A percentile compares a stretch with the other conserved stretches of the same genome.
Evolutionary conservation across 2,113 vertebrate genomes (phyloP).

Genomic region (Heloderma charlesbogerti): DNA sequence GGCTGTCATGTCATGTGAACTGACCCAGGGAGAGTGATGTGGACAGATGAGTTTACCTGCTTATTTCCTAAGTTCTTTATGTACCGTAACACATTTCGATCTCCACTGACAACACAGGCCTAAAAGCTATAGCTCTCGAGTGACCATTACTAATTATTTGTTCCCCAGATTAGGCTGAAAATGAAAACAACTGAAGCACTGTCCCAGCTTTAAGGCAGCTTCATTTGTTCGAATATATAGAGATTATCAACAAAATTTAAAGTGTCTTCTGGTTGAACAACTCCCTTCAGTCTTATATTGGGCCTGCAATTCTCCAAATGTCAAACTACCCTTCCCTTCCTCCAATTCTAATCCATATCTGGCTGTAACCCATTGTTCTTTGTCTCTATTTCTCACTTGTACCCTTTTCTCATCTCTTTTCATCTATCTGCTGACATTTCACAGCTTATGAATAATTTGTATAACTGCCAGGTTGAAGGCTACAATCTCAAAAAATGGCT

Average conservation of each 20-base stretch:
- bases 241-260: conserved; percentile 8
- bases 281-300: conserved; percentile 35
- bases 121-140: background rate
- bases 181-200: background rate
- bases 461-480: conserved; percentile 41
- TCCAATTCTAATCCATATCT: conserved; percentile 30
- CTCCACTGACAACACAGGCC: background rate
- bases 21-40: background rate
- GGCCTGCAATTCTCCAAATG: conserved; percentile 44
- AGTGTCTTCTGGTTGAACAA: conserved; percentile 34
- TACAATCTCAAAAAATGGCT: conserved; percentile 39
- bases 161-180: background rate
- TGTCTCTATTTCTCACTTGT: conserved; percentile 51
- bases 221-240: conserved; percentile 1
- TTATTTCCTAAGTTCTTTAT: background rate
- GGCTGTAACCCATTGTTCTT: conserved; percentile 23
- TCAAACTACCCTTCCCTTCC: conserved; percentile 30
- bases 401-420: conserved; percentile 45
- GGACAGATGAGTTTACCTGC: background rate
- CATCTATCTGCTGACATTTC: conserved; percentile 58
- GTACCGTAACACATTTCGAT: background rate
- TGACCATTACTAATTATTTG: background rate
- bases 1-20: too few species aligned
- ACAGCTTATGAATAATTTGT: conserved; percentile 68
- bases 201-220: background rate